A percentile compares a stretch with the other conserved stretches of the same genome.
These are phyloP conservation scores for Drosophila ercepeae DNA, from an alignment of 1,140 invertebrate genomes.

Conservation along the genomic window DNA sequence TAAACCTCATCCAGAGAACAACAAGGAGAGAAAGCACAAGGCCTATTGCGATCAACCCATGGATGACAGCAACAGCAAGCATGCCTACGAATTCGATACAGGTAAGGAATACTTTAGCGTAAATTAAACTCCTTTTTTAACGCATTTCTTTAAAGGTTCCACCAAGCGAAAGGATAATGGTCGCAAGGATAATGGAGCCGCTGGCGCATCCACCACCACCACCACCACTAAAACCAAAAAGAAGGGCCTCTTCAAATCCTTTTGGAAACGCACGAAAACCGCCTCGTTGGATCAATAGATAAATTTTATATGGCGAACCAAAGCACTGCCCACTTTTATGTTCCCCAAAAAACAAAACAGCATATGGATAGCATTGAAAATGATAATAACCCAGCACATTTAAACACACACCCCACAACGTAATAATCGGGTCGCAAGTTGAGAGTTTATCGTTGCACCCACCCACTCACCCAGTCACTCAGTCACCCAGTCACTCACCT, in stretches of 20 bases:
- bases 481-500: slow-evolving; percentile 16
- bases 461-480: slow-evolving; percentile 15
- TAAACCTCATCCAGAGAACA: slow-evolving; percentile 43
- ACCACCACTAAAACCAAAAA: slow-evolving; percentile 86
- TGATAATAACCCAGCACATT: slow-evolving; percentile 49
- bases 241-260: slow-evolving; percentile 92
- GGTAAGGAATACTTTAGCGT: slow-evolving; percentile 17
- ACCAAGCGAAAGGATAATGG: slow-evolving; percentile 68
- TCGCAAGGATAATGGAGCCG: slow-evolving; percentile 50
- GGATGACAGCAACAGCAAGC: slow-evolving; percentile 70
- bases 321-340: slow-evolving; percentile 54
- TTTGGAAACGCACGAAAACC: slow-evolving; percentile 92
- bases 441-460: slow-evolving; percentile 7
- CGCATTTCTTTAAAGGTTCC: slow-evolving; percentile 86
- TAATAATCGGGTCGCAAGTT: slow-evolving; percentile 10
- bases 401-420: slow-evolving; percentile 24
- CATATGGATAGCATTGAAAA: slow-evolving; percentile 39
- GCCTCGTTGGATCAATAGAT: slow-evolving; percentile 92
- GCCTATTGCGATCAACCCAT: slow-evolving; percentile 67
- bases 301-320: slow-evolving; percentile 17
- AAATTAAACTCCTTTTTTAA: neutral
- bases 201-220: slow-evolving; percentile 39
- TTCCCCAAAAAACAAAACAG: slow-evolving; percentile 5
- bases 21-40: slow-evolving; percentile 76
- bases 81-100: slow-evolving; percentile 69